phyloP scores from a whole-genome alignment of 2,888 invertebrate species.

The Drosophila mimica region DNA sequence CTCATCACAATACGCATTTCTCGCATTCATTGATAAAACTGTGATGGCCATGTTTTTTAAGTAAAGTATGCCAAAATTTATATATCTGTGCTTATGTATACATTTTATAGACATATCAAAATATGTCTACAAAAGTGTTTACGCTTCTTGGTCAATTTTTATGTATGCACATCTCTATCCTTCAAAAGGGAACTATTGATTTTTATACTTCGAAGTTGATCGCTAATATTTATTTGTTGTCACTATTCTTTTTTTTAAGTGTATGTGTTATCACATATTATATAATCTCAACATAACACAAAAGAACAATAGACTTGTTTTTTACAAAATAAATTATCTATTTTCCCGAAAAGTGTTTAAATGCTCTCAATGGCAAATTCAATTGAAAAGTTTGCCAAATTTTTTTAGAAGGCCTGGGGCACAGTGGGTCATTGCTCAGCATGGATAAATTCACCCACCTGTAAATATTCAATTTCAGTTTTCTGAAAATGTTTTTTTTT shows the following conservation, averaged over 20 bases:
- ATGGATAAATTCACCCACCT: constrained; percentile 66
- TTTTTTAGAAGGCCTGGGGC: background rate
- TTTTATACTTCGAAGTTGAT: too few relatives aligned
- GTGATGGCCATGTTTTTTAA: constrained; percentile 56
- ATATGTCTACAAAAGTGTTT: constrained; percentile 44
- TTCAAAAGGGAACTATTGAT: constrained; percentile 15
- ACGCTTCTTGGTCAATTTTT: constrained; percentile 37
- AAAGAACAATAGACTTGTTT: constrained; percentile 55
- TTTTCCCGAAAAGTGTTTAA: constrained; percentile 9
- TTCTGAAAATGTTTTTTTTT: constrained; percentile 33
- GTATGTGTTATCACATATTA: constrained; percentile 51
- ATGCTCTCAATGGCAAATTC: constrained; percentile 12
- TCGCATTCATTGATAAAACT: constrained; percentile 68
- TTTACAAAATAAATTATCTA: constrained; percentile 17
- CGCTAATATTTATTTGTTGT: constrained; percentile 40
- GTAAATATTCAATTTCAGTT: constrained; percentile 61
- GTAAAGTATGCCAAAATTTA: constrained; percentile 28
- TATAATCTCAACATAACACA: constrained; percentile 59
- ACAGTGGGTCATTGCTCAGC: constrained; percentile 13
- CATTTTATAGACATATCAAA: constrained; percentile 17
- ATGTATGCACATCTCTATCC: constrained; percentile 17
- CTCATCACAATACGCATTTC: background rate
- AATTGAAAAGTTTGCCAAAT: background rate
- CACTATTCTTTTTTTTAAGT: constrained; percentile 19
- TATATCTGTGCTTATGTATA: constrained; percentile 2